These are phyloP conservation scores for Luehdorfia chinensis DNA, from an alignment of 1,140 invertebrate species.

Conservation along the genomic window DNA sequence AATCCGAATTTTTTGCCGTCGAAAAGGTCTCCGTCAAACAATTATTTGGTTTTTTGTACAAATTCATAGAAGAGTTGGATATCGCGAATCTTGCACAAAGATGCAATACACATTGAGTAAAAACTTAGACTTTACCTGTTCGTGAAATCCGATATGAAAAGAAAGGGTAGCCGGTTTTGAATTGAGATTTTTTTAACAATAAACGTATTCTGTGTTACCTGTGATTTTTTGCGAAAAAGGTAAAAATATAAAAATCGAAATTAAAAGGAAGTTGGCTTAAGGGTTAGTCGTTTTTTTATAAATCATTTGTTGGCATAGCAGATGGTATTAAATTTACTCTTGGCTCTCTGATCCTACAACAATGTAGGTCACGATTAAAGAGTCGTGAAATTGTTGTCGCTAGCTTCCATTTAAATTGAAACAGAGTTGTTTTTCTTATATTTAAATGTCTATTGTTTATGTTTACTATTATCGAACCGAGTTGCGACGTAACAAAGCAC, in stretches of 20 bases:
- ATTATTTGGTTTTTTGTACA: constrained; percentile 56
- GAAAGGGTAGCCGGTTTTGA: constrained; percentile 68
- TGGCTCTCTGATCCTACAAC: constrained; percentile 48
- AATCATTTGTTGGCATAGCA: constrained; percentile 43
- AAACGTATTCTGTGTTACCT: constrained; percentile 44
- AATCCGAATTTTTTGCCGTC: constrained; percentile 53
- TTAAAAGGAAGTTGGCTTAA: constrained; percentile 67
- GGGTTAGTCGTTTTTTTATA: constrained; percentile 63
- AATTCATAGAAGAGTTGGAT: constrained; percentile 63
- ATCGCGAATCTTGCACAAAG: constrained; percentile 67
- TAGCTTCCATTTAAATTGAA: constrained; percentile 26
- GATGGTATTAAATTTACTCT: constrained; percentile 54
- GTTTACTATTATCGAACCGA: no score
- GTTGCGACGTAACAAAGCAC: constrained; percentile 17
- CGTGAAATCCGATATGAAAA: constrained; percentile 69
- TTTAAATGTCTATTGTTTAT: no score
- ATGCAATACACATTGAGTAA: constrained; percentile 42
- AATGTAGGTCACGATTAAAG: constrained; percentile 57
- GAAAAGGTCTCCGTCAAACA: constrained; percentile 64
- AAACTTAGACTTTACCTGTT: constrained; percentile 72
- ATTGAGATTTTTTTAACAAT: constrained; percentile 56
- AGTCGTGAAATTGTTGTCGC: constrained; percentile 21
- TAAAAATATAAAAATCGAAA: constrained; percentile 59
- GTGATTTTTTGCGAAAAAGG: constrained; percentile 50
- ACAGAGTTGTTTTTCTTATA: neutral